Evolutionary conservation across 2,888 invertebrate species (phyloP).

Genomic region (Agonopterix subpropinquella): DNA sequence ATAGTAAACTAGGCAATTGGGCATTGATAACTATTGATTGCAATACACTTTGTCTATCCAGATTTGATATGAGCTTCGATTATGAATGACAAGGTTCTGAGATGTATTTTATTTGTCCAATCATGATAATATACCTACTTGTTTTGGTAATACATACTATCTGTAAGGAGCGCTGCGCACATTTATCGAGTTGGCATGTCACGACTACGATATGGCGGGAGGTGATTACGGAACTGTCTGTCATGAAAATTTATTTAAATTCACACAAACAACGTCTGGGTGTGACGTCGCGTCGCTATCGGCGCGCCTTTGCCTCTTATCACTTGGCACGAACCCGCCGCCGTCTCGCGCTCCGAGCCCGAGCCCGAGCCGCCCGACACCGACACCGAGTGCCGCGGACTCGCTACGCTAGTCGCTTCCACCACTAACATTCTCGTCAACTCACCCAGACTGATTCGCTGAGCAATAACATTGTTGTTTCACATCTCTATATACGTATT

Average conservation of each 20-base stretch:
- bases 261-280: conserved; percentile 76
- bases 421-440: conserved; percentile 47
- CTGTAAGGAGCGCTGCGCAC: conserved; percentile 10
- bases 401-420: no score
- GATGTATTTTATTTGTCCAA: no score
- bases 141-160: background rate
- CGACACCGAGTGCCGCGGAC: conserved; percentile 46
- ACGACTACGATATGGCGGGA: conserved; percentile 60
- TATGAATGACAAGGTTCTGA: no score
- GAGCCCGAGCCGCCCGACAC: conserved; percentile 27
- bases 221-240: conserved; percentile 75
- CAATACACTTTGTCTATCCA: no score
- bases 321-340: conserved; percentile 71
- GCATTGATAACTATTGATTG: no score
- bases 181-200: conserved; percentile 56
- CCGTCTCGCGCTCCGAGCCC: conserved; percentile 55
- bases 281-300: conserved; percentile 75
- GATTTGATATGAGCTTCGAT: no score
- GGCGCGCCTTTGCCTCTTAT: conserved; percentile 65
- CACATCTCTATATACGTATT: background rate
- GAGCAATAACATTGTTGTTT: conserved; percentile 2
- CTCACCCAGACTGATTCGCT: conserved; percentile 6
- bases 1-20: no score
- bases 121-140: no score
- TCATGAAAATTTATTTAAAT: conserved; percentile 76